These are phyloP conservation scores for Dasysyrphus tricinctus DNA, from an alignment of 2,888 invertebrate species.

Conservation along the genomic window DNA sequence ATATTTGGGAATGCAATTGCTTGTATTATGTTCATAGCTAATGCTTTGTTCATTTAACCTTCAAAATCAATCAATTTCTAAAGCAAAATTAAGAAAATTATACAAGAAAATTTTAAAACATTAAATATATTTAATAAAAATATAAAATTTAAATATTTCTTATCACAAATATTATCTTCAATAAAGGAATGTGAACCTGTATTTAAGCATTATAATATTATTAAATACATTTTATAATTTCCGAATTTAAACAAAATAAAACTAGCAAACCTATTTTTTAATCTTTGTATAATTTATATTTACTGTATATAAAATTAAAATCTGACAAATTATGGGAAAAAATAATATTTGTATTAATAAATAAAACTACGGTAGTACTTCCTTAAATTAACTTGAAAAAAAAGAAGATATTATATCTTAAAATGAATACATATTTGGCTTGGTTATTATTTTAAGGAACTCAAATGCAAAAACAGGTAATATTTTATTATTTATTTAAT, in stretches of 20 bases:
- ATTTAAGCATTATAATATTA: not conserved
- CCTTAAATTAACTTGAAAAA: not conserved
- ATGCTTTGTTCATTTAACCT: constrained; percentile 53
- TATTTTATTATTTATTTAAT: constrained; percentile 57
- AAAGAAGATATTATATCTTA: not conserved
- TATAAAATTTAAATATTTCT: constrained; percentile 4
- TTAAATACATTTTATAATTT: not conserved
- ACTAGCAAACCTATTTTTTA: not conserved
- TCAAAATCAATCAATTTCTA: constrained; percentile 64
- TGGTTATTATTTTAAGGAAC: not conserved
- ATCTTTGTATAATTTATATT: no score
- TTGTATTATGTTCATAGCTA: constrained; percentile 49
- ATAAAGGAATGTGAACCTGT: not conserved
- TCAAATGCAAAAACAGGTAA: constrained; percentile 73
- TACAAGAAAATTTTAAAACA: constrained; percentile 1
- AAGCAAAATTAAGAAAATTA: not conserved
- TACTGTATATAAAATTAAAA: constrained; percentile 22
- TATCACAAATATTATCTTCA: not conserved
- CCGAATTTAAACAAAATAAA: not conserved
- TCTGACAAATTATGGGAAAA: constrained; percentile 71
- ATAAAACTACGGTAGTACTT: not conserved
- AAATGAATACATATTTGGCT: not conserved
- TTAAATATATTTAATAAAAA: not conserved
- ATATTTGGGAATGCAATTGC: constrained; percentile 66
- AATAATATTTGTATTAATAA: not conserved